Percentiles rank a stretch among this genome's conserved stretches.
Evolutionary conservation across 2,888 invertebrate species (phyloP).

Genomic region (Biston stratarius): DNA sequence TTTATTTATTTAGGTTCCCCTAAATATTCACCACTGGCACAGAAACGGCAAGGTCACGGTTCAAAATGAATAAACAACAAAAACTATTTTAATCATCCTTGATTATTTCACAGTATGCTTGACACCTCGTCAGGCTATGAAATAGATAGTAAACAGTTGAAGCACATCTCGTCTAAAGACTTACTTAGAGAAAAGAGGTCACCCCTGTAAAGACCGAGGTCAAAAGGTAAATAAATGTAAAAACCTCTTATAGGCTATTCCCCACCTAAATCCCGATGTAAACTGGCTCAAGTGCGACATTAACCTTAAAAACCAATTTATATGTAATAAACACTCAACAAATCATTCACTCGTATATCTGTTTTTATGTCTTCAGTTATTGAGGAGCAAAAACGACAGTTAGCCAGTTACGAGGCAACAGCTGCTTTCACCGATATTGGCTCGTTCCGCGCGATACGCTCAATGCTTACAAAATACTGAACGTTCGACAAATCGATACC

Average conservation of each 20-base stretch:
- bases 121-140: too few species aligned
- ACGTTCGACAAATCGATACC: conserved; percentile 67
- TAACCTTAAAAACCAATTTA: conserved; percentile 44
- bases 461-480: conserved; percentile 70
- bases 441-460: conserved; percentile 60
- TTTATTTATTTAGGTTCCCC: too few species aligned
- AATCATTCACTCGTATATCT: conserved; percentile 46
- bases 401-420: conserved; percentile 61
- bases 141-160: too few species aligned
- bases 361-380: conserved; percentile 48
- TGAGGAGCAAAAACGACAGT: conserved; percentile 57
- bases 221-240: conserved; percentile 12
- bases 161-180: too few species aligned
- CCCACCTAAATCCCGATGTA: conserved; percentile 19
- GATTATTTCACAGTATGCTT: too few species aligned
- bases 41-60: too few species aligned
- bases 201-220: neutral
- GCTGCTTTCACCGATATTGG: conserved; percentile 67
- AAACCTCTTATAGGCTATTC: conserved; percentile 16
- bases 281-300: conserved; percentile 30
- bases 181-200: neutral
- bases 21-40: too few species aligned
- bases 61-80: too few species aligned
- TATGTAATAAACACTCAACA: conserved; percentile 48
- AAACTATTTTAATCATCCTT: too few species aligned